Conservation (phyloP, 2,113 vertebrate genomes). For the Symphodus melops region DNA sequence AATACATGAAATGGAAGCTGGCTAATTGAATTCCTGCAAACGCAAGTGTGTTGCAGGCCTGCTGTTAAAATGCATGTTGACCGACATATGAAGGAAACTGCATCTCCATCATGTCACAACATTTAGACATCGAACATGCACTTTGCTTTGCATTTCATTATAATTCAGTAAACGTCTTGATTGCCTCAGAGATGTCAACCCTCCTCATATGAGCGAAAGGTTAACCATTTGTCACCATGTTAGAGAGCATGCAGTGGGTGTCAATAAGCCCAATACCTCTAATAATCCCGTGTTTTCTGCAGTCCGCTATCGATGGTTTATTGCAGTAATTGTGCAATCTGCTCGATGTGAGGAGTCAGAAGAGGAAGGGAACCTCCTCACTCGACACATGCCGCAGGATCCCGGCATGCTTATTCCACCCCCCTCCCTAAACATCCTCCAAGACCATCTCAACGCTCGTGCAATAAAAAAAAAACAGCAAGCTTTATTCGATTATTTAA, state of each 20-base stretch:
- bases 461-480: not conserved
- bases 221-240: not conserved
- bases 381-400: slow-evolving; percentile 63
- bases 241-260: not conserved
- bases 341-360: not conserved
- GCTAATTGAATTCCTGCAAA: not conserved
- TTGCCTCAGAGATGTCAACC: not conserved
- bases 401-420: slow-evolving; percentile 22
- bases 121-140: not conserved
- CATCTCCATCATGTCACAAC: not conserved
- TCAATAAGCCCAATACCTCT: not conserved
- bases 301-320: not conserved
- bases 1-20: not conserved
- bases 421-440: slow-evolving; percentile 4
- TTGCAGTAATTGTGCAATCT: slow-evolving; percentile 29
- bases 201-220: not conserved
- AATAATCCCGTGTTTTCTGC: not conserved
- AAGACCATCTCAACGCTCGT: no score
- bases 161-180: not conserved
- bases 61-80: slow-evolving; percentile 4
- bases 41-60: not conserved
- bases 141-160: not conserved
- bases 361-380: slow-evolving; percentile 18
- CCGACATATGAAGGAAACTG: not conserved
- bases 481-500: not conserved